Conservation (phyloP, 2,888 invertebrate genomes). For the Molanna angustata region DNA sequence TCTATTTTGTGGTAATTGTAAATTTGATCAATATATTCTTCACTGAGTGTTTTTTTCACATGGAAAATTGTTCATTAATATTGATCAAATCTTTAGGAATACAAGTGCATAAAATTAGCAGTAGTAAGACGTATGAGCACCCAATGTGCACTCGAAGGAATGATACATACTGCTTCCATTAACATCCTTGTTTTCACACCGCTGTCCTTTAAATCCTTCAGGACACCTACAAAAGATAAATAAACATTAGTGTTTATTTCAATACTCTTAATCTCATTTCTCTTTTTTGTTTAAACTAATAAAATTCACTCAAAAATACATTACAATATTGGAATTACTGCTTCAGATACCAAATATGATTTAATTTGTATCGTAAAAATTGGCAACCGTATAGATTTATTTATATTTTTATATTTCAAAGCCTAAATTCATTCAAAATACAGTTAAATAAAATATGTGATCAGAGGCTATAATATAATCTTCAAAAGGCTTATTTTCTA, state of each 20-base stretch:
- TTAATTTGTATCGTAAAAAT: too few species aligned
- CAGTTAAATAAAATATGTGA: too few species aligned
- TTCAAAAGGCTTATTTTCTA: too few species aligned
- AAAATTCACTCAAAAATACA: too few species aligned
- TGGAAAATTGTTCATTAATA: not conserved
- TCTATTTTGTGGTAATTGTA: too few species aligned
- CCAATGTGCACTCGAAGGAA: conserved; percentile 75
- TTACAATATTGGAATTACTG: too few species aligned
- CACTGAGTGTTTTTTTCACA: too few species aligned
- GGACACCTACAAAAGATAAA: conserved; percentile 66
- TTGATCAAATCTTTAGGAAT: conserved; percentile 1
- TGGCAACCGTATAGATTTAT: too few species aligned
- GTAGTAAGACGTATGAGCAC: conserved; percentile 74
- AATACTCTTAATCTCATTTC: not conserved
- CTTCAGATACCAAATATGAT: too few species aligned
- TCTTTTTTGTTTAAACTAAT: not conserved
- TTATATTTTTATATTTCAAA: too few species aligned
- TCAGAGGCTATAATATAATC: too few species aligned
- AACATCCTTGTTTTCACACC: conserved; percentile 79
- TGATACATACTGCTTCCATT: conserved; percentile 76
- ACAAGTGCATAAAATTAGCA: conserved; percentile 52
- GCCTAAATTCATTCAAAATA: too few species aligned
- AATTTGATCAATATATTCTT: not conserved
- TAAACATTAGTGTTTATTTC: not conserved
- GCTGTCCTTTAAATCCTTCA: conserved; percentile 74